Evolutionary conservation across 2,797 vertebrate species (phyloP), one percentile per base, ranked within the genome.

Genomic region (Agapornis canus): DNA sequence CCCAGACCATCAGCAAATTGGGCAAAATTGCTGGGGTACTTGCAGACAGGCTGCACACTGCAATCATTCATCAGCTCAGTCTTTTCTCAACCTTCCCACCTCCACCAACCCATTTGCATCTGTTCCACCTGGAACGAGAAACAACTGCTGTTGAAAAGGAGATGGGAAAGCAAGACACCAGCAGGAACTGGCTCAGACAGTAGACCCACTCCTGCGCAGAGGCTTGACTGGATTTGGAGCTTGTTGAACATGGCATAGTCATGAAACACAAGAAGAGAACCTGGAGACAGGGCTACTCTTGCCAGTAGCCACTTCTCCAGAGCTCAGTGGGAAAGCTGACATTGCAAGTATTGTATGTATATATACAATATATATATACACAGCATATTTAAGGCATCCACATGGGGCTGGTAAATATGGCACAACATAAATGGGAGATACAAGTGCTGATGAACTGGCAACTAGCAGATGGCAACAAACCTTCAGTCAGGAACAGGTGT

Each of bases 51-150:
- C 59, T 84, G n/a, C 78, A 94, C 87, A 86, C 73, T 83, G 48
- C 70, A 57, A 43, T 14, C 63, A 86, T 92, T 94, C 92, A 87
- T 51, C 84, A n/a, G 29, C 18, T 31, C 35, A 25, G 45, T 69
- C 47, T 85, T 72, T 72, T 69, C 91, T 63, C 79, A 88, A 42
- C 47, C 35, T 57, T 81, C 69, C 66, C 56, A 76, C 22, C 52
- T 73, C 56, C 81, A 37, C 52, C 60, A 51, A 31, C 5, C 4
- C 45, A 5, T 29, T 59, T 1, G 2, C 69, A 81, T 79, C 69
- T 86, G 84, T 65, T 86, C 79, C 89, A 91, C 90, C 90, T 84
- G 82, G 83, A 56, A 66, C 52, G 61, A 40, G 83, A 93, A 59
- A 63, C 2, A 5, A 35, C 47, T 27, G 26, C 39, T 54, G 35